A percentile compares a stretch with the other conserved stretches of the same genome.
phyloP scores from a whole-genome alignment of 2,113 vertebrate genomes.

The Ochotona princeps region DNA sequence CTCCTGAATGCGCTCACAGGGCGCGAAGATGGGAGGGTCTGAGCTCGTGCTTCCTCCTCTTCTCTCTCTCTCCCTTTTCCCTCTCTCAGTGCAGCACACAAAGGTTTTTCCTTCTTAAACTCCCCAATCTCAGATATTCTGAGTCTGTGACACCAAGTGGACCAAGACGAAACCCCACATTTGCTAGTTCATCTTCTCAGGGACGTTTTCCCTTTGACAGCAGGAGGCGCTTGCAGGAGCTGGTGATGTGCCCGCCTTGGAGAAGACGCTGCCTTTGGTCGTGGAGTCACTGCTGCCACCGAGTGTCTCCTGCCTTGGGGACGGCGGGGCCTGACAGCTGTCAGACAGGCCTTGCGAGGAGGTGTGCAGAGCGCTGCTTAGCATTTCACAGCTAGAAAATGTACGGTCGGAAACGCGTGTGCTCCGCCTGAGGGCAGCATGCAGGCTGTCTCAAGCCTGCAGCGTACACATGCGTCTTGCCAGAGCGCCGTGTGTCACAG shows the following conservation, averaged over 20 bases:
- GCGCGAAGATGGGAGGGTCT: too few relatives aligned
- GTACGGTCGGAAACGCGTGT: background rate
- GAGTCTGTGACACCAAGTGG: background rate
- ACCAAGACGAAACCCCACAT: too few relatives aligned
- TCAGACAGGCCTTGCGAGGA: background rate
- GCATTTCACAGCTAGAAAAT: constrained; percentile 52
- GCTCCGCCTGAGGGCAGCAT: constrained; percentile 23
- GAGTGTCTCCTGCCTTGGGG: background rate
- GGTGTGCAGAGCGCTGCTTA: background rate
- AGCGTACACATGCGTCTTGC: background rate
- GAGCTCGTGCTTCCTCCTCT: too few relatives aligned
- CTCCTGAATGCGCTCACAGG: too few relatives aligned
- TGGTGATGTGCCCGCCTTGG: background rate
- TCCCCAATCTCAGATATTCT: too few relatives aligned
- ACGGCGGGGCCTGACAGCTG: constrained; percentile 41
- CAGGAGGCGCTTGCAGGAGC: background rate
- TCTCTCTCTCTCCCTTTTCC: too few relatives aligned
- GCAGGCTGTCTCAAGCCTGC: background rate
- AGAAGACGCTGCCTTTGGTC: background rate
- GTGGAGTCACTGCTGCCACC: background rate
- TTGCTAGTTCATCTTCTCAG: background rate
- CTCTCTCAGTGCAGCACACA: too few relatives aligned
- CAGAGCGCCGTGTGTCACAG: fast-evolving
- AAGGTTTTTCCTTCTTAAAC: background rate
- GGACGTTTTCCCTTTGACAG: background rate